phyloP scores from a whole-genome alignment of 2,797 vertebrate species.

The Anolis apletophallus region DNA sequence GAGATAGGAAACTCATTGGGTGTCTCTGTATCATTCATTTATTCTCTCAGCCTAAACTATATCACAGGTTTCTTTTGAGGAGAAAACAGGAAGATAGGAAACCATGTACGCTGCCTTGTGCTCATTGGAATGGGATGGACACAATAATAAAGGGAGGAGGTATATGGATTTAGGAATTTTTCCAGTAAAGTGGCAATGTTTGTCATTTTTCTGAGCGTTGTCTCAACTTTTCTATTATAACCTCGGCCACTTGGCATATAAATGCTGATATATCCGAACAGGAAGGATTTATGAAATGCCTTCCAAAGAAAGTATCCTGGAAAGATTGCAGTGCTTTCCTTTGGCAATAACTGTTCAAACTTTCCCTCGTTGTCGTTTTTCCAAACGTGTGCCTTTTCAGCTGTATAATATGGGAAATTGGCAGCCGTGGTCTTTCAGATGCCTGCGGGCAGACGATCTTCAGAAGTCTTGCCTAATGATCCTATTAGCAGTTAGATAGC shows the following conservation, averaged over 20 bases:
- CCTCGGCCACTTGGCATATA: slow-evolving; percentile 33
- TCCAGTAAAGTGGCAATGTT: background rate
- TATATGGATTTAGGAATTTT: background rate
- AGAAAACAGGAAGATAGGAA: too few relatives aligned
- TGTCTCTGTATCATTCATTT: too few relatives aligned
- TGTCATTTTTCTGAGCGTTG: background rate
- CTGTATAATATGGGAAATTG: slow-evolving; percentile 15
- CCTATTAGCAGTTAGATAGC: slow-evolving; percentile 22
- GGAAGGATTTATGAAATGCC: slow-evolving; percentile 40
- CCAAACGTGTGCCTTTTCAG: background rate
- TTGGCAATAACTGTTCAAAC: slow-evolving; percentile 31
- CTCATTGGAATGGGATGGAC: background rate
- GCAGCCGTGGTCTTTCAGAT: slow-evolving; percentile 27
- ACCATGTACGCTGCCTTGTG: background rate
- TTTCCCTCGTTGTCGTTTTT: slow-evolving; percentile 33
- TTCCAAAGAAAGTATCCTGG: slow-evolving; percentile 3
- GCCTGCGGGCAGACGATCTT: slow-evolving; percentile 23
- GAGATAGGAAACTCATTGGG: too few relatives aligned
- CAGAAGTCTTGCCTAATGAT: slow-evolving; percentile 34
- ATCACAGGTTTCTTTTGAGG: background rate
- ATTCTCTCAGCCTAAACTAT: background rate
- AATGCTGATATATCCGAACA: slow-evolving; percentile 27
- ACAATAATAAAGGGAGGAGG: too few relatives aligned
- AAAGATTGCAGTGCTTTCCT: slow-evolving; percentile 31
- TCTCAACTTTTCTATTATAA: background rate